Evolutionary conservation across 37 sponge, comb jelly and placozoan species (phyloP).

Genomic region (Lycopodina hypogea): DNA sequence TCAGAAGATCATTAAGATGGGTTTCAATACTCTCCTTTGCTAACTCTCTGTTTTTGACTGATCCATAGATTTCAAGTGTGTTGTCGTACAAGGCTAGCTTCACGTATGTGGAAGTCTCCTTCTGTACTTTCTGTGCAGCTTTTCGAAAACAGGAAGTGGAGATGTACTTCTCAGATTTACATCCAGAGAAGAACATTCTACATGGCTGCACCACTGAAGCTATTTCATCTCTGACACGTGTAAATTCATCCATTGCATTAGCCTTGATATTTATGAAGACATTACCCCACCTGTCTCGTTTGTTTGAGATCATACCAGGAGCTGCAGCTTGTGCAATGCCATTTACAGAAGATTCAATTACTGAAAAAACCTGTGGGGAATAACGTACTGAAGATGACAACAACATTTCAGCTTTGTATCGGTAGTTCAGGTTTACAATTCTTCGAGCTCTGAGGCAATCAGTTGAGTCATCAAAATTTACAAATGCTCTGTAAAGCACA

Average conservation of each 20-base stretch:
- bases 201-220: not conserved
- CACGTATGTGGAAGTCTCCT: not conserved
- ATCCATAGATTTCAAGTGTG: constrained; percentile 54
- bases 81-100: not conserved
- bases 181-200: constrained; percentile 6
- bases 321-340: not conserved
- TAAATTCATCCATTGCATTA: not conserved
- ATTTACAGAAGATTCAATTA: not conserved
- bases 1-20: not conserved
- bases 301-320: no score
- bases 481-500: constrained; percentile 4
- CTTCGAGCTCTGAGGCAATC: not conserved
- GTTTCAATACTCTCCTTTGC: constrained; percentile 24
- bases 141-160: not conserved
- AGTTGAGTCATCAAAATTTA: not conserved
- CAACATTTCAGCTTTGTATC: not conserved
- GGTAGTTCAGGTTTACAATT: not conserved
- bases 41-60: not conserved
- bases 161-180: constrained; percentile 18
- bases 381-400: constrained; percentile 5
- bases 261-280: not conserved
- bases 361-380: constrained; percentile 3
- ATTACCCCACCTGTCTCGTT: constrained; percentile 11
- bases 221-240: not conserved
- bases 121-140: not conserved